phyloP scores from a whole-genome alignment of 2,113 vertebrate species.

The Anoura caudifer region DNA sequence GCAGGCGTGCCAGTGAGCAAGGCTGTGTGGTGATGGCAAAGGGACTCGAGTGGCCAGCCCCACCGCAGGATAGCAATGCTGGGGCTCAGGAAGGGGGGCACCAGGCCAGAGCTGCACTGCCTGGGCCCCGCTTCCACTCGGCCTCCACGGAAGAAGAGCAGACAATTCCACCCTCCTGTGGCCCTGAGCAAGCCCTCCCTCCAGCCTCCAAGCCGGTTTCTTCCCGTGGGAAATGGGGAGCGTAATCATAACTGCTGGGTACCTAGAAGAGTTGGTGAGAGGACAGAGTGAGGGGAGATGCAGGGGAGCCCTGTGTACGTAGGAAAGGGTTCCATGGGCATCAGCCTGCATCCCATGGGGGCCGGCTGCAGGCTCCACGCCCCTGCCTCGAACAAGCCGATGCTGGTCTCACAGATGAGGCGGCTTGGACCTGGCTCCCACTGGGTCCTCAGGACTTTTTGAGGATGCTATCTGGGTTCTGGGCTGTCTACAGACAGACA shows the following conservation, averaged over 20 bases:
- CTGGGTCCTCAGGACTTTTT: neutral
- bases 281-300: rapidly evolving
- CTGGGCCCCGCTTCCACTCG: neutral
- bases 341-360: rapidly evolving
- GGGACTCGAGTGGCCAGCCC: neutral
- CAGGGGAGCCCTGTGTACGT: neutral
- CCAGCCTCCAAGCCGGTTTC: neutral
- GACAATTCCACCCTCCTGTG: rapidly evolving
- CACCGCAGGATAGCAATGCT: too few relatives aligned
- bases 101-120: neutral
- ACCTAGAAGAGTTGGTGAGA: rapidly evolving
- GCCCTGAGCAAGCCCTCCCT: neutral
- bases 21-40: neutral
- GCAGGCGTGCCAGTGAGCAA: rapidly evolving
- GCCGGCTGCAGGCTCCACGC: neutral
- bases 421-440: neutral
- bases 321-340: rapidly evolving
- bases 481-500: neutral
- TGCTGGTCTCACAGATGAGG: neutral
- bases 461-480: neutral
- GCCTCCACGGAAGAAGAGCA: neutral
- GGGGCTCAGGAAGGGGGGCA: rapidly evolving
- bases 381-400: neutral
- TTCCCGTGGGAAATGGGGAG: neutral
- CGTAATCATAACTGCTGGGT: rapidly evolving